phyloP scores from a whole-genome alignment of 2,113 vertebrate genomes.

The Ancistrus triradiatus region DNA sequence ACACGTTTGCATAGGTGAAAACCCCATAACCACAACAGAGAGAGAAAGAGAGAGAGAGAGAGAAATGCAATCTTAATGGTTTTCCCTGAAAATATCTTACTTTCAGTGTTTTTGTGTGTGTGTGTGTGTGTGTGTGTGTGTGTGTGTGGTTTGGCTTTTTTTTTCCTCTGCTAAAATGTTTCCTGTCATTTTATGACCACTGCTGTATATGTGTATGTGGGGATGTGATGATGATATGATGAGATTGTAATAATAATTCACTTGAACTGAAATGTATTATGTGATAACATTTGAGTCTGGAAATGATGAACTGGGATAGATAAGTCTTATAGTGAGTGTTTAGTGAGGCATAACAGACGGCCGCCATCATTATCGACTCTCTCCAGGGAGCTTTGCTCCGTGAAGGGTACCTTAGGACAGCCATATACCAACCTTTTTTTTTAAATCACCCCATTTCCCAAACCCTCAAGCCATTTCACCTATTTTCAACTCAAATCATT shows the following conservation, averaged over 20 bases:
- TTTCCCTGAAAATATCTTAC: no score
- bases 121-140: no score
- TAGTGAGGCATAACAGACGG: slow-evolving; percentile 2
- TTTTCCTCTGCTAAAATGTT: no score
- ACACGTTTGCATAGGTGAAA: no score
- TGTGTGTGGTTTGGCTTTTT: no score
- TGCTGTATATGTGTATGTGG: background rate
- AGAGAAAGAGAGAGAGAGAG: no score
- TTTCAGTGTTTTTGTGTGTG: no score
- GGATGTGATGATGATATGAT: background rate
- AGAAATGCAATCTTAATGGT: no score
- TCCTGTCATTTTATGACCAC: no score
- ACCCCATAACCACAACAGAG: no score
- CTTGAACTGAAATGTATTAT: background rate
- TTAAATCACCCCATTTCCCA: background rate
- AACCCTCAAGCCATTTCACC: slow-evolving; percentile 9
- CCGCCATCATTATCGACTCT: background rate
- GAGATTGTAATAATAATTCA: background rate
- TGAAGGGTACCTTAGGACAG: slow-evolving; percentile 24
- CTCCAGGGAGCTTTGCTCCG: slow-evolving; percentile 23
- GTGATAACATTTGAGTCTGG: background rate
- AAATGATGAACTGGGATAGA: slow-evolving; percentile 3
- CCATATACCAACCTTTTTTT: background rate
- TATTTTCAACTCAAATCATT: slow-evolving; percentile 32
- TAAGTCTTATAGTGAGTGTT: slow-evolving; percentile 4